Evolutionary conservation across 2,888 invertebrate species (phyloP), one percentile per base, ranked within the genome.

Genomic region (Odontothrips loti): DNA sequence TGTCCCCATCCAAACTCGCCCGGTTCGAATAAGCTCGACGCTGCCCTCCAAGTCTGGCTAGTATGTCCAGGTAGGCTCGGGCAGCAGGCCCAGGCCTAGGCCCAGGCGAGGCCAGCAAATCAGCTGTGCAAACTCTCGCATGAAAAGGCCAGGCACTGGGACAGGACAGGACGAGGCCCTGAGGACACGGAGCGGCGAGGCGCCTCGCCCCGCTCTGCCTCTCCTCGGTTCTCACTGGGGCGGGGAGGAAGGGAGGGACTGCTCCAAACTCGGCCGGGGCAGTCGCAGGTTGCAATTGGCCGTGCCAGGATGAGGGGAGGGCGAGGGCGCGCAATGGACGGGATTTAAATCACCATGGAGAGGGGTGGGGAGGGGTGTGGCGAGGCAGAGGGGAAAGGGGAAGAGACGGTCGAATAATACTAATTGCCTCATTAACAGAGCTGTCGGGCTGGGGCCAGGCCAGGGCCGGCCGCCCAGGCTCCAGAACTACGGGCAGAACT

Each of bases 341-440:
- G 68, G 68, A 75, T 75, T 75, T 75, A 75, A 75, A 75, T 75
- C 68, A 75, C 68, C 68, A 75, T 75, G 68, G 68, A 27, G 68
- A 9, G 27, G 68, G 68, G 68, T 11, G 68, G n/a, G 58, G 17
- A 58, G 51, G 4, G 51, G 51, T 51, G 51, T 17, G 51, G 51
- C 17, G 51, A 1, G 51, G 51, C 51, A 12, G 15, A n/a, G 58
- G 20, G 23, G 58, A 15, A 10, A 10, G 27, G 27, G 27, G 68
- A 58, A 58, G 58, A 58, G 58, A 75, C 68, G 68, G 68, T 75
- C 68, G 68, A 75, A 75, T 75, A 75, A 75, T 75, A 75, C 68
- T 75, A 75, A 75, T 75, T 75, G 68, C 68, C 68, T 75, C 68
- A 75, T 75, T 75, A 75, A 75, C 68, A 75, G 68, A 27, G 68